Base-by-base conservation (phyloP, 2,888 invertebrate species). In the Diadromus collaris region DNA sequence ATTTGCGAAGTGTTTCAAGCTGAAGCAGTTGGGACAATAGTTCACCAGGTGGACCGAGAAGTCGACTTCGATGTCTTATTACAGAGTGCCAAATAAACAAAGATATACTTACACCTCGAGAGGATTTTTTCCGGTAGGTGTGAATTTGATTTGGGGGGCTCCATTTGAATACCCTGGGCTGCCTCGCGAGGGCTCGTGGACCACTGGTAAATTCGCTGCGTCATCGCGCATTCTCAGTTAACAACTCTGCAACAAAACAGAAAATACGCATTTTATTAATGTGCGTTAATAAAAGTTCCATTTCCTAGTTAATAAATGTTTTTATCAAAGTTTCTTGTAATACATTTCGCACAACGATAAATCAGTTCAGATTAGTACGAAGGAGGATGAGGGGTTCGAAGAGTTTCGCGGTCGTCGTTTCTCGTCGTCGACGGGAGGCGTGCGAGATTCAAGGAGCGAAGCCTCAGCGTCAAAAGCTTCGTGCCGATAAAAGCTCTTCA, bases 221-320 rank as follows among this genome's bases (percentile, higher is more conserved):
- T 90, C 90, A 90, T 90, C 86, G 88, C 87, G 90, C 90, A 90
- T 90, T 89, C 89, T 90, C 86, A 90, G 86, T 89, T 90, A 90
- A 88, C 85, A 88, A 88, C 87, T 86, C 90, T 90, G 88, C 1
- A 89, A 87, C 76, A 83, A 82, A 83, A 68, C 71, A 76, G 19
- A 78, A n/a, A 60, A 72, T 29, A n/a, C 63, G 44, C 51, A 34
- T 34, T n/a, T 19, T 21, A 7, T 9, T 38, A 21, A 13, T 29
- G 48, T 21, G n/a, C 10, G 46, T 46, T 44, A 13, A n/a, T n/a
- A n/a, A n/a, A n/a, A 32, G 16, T 64, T 29, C 10, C 29, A n/a
- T 16, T 61, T 7, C 10, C 6, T 27, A 29, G 21, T 10, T 6
- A 1, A 34, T 24, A 51, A 19, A 19, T 65, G 13, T 24, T 24